Percentiles rank a stretch among this genome's conserved stretches.
Evolutionary conservation across 37 sponge, comb jelly and placozoan species (phyloP).

Genomic region (Ephydatia muelleri): DNA sequence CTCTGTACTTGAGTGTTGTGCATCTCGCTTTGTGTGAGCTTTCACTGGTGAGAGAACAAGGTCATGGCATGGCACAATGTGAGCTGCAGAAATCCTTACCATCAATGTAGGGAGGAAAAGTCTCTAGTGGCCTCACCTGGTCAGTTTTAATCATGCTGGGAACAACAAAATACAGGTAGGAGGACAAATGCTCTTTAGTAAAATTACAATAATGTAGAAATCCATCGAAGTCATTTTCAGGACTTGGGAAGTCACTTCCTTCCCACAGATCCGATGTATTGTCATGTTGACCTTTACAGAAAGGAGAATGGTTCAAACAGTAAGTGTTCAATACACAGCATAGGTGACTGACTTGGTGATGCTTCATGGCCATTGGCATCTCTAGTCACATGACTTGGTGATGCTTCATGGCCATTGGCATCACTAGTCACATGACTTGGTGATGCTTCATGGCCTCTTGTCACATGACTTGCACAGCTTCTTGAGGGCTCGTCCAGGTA

Average conservation of each 20-base stretch:
- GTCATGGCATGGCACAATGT: not conserved
- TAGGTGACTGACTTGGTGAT: not conserved
- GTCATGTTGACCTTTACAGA: not conserved
- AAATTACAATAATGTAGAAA: constrained; percentile 55
- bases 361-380: not conserved
- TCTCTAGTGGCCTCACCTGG: constrained; percentile 32
- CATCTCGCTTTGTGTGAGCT: not conserved
- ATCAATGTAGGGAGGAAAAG: constrained; percentile 17
- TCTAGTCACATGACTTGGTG: not conserved
- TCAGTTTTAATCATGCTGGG: constrained; percentile 30
- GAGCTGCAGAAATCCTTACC: constrained; percentile 42
- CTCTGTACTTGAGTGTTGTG: not conserved
- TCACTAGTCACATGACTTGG: not conserved
- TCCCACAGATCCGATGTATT: constrained; percentile 45
- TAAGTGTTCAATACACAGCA: not conserved
- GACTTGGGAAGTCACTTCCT: constrained; percentile 49
- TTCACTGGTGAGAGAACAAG: not conserved
- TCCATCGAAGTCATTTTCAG: constrained; percentile 18
- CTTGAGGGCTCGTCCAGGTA: not conserved
- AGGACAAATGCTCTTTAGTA: not conserved
- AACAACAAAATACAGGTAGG: constrained; percentile 48
- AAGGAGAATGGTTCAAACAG: not conserved
- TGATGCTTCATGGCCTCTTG: not conserved
- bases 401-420: not conserved
- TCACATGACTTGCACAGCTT: no score